Evolutionary conservation across 2,888 invertebrate genomes (phyloP).

Genomic region (Bimastos eiseni): DNA sequence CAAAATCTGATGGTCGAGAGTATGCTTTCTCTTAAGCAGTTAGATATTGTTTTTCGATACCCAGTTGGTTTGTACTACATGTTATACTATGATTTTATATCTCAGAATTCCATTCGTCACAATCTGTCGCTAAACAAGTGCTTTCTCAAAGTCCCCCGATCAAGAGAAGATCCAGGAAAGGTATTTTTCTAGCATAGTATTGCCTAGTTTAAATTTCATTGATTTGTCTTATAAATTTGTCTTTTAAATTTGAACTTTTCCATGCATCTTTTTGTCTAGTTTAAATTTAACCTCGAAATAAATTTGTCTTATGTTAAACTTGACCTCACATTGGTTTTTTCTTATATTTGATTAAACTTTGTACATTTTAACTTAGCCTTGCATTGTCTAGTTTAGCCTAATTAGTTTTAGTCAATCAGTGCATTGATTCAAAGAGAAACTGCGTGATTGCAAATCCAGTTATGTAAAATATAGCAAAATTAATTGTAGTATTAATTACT

Average conservation of each 20-base stretch:
- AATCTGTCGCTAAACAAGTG: slow-evolving; percentile 75
- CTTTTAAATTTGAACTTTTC: too few relatives aligned
- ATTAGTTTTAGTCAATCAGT: not conserved
- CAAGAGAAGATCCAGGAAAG: slow-evolving; percentile 76
- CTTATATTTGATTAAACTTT: not conserved
- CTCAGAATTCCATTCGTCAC: slow-evolving; percentile 75
- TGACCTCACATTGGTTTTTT: not conserved
- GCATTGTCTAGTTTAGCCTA: too few relatives aligned
- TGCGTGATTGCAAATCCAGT: not conserved
- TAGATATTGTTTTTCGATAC: not conserved
- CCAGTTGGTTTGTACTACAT: slow-evolving; percentile 13
- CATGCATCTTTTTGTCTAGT: not conserved
- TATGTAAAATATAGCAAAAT: too few relatives aligned
- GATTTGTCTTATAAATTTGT: too few relatives aligned
- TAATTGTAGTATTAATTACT: too few relatives aligned
- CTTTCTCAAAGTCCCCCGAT: slow-evolving; percentile 73
- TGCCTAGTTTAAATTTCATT: not conserved
- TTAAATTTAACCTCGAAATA: not conserved
- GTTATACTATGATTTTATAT: slow-evolving; percentile 44
- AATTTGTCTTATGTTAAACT: not conserved
- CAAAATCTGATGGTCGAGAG: not conserved
- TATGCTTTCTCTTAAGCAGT: not conserved
- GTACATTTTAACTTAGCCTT: too few relatives aligned
- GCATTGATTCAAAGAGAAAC: not conserved
- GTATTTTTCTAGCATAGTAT: slow-evolving; percentile 51